These are phyloP conservation scores for Melanargia galathea DNA, from an alignment of 2,888 invertebrate species.

Conservation along the genomic window DNA sequence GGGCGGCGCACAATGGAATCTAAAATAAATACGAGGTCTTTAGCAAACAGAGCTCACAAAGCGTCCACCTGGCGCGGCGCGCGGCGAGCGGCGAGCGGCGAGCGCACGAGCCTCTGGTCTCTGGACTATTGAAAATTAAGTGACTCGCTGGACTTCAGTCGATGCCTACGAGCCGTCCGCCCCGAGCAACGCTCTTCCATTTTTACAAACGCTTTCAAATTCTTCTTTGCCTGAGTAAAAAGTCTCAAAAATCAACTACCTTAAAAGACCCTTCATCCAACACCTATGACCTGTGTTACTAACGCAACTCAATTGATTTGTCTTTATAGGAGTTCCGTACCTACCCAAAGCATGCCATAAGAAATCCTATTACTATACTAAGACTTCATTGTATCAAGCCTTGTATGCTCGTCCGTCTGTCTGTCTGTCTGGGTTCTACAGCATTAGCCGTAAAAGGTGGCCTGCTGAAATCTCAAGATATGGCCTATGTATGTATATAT, in stretches of 20 bases:
- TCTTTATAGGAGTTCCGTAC: too few relatives aligned
- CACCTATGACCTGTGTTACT: too few relatives aligned
- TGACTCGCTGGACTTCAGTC: constrained; percentile 66
- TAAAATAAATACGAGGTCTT: constrained; percentile 81
- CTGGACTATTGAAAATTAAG: constrained; percentile 69
- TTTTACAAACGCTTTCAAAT: constrained; percentile 22
- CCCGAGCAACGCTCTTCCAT: constrained; percentile 43
- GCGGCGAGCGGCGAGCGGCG: constrained; percentile 38
- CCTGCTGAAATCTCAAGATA: too few relatives aligned
- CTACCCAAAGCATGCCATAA: too few relatives aligned
- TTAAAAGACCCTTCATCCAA: neutral
- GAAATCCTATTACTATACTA: too few relatives aligned
- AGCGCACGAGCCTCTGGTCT: constrained; percentile 39
- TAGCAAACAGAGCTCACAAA: constrained; percentile 77
- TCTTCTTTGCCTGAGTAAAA: constrained; percentile 11
- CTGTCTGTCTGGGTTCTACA: too few relatives aligned
- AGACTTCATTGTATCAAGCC: too few relatives aligned
- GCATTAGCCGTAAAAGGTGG: too few relatives aligned
- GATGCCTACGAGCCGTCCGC: constrained; percentile 59
- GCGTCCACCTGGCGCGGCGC: constrained; percentile 68
- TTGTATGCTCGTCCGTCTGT: too few relatives aligned
- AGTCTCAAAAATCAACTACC: neutral
- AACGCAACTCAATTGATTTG: too few relatives aligned
- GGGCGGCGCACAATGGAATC: constrained; percentile 75
- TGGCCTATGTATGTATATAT: too few relatives aligned